These are phyloP conservation scores for Epizoanthus fatuus DNA, from an alignment of 92 coral and sea anemone genomes.

Conservation along the genomic window DNA sequence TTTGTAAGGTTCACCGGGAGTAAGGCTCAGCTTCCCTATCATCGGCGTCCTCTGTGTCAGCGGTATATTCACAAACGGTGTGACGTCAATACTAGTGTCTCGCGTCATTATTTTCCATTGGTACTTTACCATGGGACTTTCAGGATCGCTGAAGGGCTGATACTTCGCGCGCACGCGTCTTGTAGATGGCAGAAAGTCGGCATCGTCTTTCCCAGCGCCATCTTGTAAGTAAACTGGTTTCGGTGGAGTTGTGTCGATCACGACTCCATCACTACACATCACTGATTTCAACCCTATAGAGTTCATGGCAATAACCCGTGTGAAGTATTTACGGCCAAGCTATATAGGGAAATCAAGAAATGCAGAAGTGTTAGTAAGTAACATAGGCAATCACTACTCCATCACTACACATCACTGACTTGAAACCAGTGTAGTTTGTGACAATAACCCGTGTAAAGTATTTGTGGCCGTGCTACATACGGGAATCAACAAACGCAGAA, in stretches of 20 bases:
- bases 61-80: conserved; percentile 82
- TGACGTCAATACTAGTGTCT: conserved; percentile 64
- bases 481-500: no score
- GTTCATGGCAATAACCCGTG: conserved; percentile 83
- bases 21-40: conserved; percentile 80
- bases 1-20: conserved; percentile 73
- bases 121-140: conserved; percentile 91
- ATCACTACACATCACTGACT: no score
- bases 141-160: conserved; percentile 75
- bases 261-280: conserved; percentile 96
- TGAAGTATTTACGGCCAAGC: conserved; percentile 87
- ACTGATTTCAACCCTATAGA: conserved; percentile 83
- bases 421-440: no score
- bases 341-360: not conserved
- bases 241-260: conserved; percentile 91
- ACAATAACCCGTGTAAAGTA: no score
- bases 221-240: conserved; percentile 75
- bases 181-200: conserved; percentile 79
- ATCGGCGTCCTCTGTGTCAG: conserved; percentile 90
- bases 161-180: conserved; percentile 88
- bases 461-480: no score
- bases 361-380: not conserved
- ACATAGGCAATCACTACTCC: not conserved
- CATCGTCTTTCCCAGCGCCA: conserved; percentile 83
- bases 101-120: conserved; percentile 84